Conservation (phyloP, 2,113 vertebrate species). For the Mormyrus iriodes region DNA sequence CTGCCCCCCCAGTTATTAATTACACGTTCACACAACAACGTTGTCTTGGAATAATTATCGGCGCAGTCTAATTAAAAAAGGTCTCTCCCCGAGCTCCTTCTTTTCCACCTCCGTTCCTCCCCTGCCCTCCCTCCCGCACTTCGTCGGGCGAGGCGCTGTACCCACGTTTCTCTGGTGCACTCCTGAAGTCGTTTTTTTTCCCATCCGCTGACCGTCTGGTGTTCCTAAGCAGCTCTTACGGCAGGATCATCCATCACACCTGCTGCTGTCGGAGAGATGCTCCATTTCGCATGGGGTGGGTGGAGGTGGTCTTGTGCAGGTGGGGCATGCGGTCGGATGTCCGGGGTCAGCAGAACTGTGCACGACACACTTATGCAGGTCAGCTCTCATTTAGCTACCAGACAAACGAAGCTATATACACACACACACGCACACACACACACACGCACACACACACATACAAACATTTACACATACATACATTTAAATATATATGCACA, state of each 20-base stretch:
- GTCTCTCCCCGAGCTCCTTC: conserved; percentile 46
- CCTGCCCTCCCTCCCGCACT: conserved; percentile 4
- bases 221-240: conserved; percentile 44
- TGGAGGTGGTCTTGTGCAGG: neutral
- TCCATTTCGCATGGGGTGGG: neutral
- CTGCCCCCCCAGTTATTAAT: conserved; percentile 58
- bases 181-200: conserved; percentile 48
- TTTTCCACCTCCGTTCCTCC: neutral
- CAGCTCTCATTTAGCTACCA: neutral
- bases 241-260: conserved; percentile 54
- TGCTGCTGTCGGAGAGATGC: conserved; percentile 44
- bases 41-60: conserved; percentile 62
- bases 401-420: neutral
- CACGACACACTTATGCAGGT: neutral
- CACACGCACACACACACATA: neutral
- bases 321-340: conserved; percentile 19
- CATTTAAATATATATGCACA: too few species aligned
- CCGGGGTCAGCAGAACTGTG: neutral
- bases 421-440: neutral
- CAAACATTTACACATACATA: too few species aligned
- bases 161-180: conserved; percentile 14
- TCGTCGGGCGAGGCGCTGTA: conserved; percentile 38
- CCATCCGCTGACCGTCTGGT: conserved; percentile 50
- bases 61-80: conserved; percentile 59
- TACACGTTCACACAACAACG: conserved; percentile 62